Conservation (phyloP, 2,888 invertebrate species). For the Epirrita christyi region DNA sequence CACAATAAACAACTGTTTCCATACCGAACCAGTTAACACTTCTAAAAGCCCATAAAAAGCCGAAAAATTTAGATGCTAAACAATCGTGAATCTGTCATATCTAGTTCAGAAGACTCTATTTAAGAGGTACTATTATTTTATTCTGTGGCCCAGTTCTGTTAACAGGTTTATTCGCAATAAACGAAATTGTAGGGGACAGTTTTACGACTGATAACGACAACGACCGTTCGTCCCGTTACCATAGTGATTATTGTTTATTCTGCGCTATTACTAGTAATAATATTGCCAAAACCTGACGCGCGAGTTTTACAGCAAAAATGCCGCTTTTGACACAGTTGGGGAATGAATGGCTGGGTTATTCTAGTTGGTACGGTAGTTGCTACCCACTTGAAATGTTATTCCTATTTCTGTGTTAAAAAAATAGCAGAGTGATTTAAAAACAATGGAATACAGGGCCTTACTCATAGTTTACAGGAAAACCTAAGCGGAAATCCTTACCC, state of each 20-base stretch:
- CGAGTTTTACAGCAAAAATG: slow-evolving; percentile 13
- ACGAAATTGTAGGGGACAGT: slow-evolving; percentile 13
- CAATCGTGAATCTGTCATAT: neutral
- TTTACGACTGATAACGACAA: slow-evolving; percentile 20
- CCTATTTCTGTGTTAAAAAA: no score
- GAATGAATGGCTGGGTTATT: slow-evolving; percentile 1
- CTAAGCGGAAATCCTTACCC: no score
- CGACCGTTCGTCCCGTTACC: slow-evolving; percentile 12
- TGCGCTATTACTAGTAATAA: slow-evolving; percentile 13
- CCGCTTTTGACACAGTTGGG: slow-evolving; percentile 5
- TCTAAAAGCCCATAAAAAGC: neutral
- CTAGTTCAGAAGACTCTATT: slow-evolving; percentile 1
- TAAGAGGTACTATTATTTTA: neutral
- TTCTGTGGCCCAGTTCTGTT: no score
- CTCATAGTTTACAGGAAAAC: no score
- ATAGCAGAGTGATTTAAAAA: no score
- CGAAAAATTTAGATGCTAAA: slow-evolving; percentile 1
- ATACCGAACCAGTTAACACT: neutral
- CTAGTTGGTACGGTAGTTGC: no score
- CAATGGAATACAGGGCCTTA: no score
- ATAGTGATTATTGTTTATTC: slow-evolving; percentile 13
- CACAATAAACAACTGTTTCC: slow-evolving; percentile 1
- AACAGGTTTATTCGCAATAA: slow-evolving; percentile 24
- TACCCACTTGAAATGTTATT: no score
- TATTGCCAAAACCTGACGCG: slow-evolving; percentile 17